Evolutionary conservation across 2,888 invertebrate species (phyloP).

Genomic region (Zaprionus obscuricornis): DNA sequence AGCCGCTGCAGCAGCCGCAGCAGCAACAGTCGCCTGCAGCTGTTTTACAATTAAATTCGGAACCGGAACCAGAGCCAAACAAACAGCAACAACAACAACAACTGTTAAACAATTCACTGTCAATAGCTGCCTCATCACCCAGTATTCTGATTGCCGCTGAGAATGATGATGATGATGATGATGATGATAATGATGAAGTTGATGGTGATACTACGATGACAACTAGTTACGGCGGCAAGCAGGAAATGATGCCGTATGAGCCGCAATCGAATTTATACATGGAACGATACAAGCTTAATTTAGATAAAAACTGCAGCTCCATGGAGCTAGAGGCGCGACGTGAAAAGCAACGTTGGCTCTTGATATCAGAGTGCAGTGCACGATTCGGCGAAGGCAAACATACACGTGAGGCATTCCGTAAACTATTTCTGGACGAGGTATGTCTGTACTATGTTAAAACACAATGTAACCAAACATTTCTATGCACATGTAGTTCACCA

Average conservation of each 20-base stretch:
- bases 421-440: conserved; percentile 82
- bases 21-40: conserved; percentile 43
- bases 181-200: conserved; percentile 16
- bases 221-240: conserved; percentile 53
- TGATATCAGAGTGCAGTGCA: conserved; percentile 83
- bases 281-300: conserved; percentile 81
- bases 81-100: conserved; percentile 15
- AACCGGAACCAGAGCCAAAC: conserved; percentile 22
- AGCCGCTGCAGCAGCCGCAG: conserved; percentile 20
- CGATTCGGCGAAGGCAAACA: conserved; percentile 83
- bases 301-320: conserved; percentile 83
- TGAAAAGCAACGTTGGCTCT: conserved; percentile 83
- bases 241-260: conserved; percentile 67
- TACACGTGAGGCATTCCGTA: conserved; percentile 82
- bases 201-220: conserved; percentile 9
- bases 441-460: conserved; percentile 43
- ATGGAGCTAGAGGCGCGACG: conserved; percentile 83
- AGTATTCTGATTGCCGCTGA: conserved; percentile 60
- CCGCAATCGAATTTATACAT: conserved; percentile 78
- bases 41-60: conserved; percentile 48
- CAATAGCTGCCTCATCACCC: conserved; percentile 34
- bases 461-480: conserved; percentile 12
- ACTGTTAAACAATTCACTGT: no score
- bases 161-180: conserved; percentile 17
- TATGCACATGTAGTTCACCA: no score